phyloP scores from a whole-genome alignment of 1,140 invertebrate species.

The Drosophila mauritiana region DNA sequence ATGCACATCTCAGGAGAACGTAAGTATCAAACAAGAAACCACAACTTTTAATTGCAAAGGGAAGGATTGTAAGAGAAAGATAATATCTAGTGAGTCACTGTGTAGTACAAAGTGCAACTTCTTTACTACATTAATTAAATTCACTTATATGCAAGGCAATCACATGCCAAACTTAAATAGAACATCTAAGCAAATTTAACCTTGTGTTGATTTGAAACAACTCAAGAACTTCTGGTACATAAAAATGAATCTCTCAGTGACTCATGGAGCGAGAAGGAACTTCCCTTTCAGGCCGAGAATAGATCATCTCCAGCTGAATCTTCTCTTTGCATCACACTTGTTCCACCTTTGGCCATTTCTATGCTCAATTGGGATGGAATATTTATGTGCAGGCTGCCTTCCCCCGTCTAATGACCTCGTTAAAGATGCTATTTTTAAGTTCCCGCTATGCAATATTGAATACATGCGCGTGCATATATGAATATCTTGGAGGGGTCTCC shows the following conservation, averaged over 20 bases:
- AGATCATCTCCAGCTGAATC: constrained; percentile 18
- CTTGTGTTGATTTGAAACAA: background rate
- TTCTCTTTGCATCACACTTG: constrained; percentile 20
- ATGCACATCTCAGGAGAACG: constrained; percentile 99
- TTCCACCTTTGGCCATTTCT: constrained; percentile 32
- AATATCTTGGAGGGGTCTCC: constrained; percentile 57
- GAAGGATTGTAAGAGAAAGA: background rate
- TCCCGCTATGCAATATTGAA: constrained; percentile 42
- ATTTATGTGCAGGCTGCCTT: constrained; percentile 29
- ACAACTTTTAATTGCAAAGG: background rate
- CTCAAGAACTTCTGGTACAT: background rate
- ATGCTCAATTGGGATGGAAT: constrained; percentile 41
- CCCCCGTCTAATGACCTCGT: constrained; percentile 77
- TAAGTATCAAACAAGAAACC: constrained; percentile 87
- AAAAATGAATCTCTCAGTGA: background rate
- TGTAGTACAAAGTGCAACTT: constrained; percentile 5
- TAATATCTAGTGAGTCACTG: constrained; percentile 1
- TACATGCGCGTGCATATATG: constrained; percentile 15
- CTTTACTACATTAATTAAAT: constrained; percentile 12
- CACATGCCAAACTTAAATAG: constrained; percentile 7
- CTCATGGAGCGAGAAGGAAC: background rate
- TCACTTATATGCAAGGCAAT: background rate
- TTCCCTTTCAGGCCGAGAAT: constrained; percentile 9
- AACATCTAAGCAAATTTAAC: background rate
- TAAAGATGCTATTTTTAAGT: constrained; percentile 73